These are phyloP conservation scores for Nomada goodeniana DNA, from an alignment of 2,888 invertebrate genomes.

Conservation along the genomic window DNA sequence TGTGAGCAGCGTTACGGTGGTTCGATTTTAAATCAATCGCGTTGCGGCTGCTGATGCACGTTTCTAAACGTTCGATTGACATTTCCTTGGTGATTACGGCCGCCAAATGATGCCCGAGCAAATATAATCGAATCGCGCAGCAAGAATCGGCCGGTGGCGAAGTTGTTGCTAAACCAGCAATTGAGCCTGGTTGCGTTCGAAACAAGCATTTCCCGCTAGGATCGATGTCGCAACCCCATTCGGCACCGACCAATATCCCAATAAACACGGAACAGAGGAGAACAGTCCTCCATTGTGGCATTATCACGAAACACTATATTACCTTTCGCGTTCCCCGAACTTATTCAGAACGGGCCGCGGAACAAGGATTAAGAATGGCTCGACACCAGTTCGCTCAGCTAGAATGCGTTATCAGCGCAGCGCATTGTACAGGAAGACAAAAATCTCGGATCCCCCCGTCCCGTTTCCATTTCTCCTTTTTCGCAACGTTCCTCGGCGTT, in stretches of 20 bases:
- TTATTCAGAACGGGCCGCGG: slow-evolving; percentile 20
- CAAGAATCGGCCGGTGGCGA: too few species aligned
- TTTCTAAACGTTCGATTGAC: too few species aligned
- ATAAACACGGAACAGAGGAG: slow-evolving; percentile 13
- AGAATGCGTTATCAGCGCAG: slow-evolving; percentile 60
- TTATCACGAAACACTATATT: slow-evolving; percentile 36
- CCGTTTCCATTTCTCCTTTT: slow-evolving; percentile 28
- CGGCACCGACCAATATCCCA: neutral
- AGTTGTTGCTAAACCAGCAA: too few species aligned
- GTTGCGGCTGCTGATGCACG: too few species aligned
- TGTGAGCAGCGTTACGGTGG: too few species aligned
- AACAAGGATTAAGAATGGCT: slow-evolving; percentile 62
- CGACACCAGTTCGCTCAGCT: slow-evolving; percentile 54
- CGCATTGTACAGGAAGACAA: slow-evolving; percentile 66
- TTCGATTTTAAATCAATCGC: too few species aligned
- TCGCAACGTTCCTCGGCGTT: slow-evolving; percentile 49
- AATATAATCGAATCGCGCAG: too few species aligned
- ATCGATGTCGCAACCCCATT: neutral
- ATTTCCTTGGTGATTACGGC: too few species aligned
- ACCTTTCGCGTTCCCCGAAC: slow-evolving; percentile 13
- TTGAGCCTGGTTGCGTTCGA: neutral
- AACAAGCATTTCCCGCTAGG: neutral
- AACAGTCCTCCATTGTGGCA: slow-evolving; percentile 17
- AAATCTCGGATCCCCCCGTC: slow-evolving; percentile 58
- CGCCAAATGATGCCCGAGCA: too few species aligned